phyloP scores from a whole-genome alignment of 2,113 vertebrate species.

The Shinisaurus crocodilurus region DNA sequence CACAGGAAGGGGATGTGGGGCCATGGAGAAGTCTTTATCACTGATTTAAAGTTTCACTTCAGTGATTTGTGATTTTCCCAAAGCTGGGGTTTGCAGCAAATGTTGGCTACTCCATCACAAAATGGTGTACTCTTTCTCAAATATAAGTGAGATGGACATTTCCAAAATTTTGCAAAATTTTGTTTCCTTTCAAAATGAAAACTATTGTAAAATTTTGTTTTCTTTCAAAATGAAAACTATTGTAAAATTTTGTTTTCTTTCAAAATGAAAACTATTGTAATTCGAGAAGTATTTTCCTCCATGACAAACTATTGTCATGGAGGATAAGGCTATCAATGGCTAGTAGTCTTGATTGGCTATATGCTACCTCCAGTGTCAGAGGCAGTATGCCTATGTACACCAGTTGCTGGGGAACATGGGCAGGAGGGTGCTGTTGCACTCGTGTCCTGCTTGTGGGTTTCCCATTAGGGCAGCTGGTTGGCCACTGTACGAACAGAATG shows the following conservation, averaged over 20 bases:
- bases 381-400: too few relatives aligned
- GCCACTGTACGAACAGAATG: too few relatives aligned
- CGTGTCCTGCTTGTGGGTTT: too few relatives aligned
- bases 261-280: not conserved
- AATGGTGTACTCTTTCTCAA: not conserved
- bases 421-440: too few relatives aligned
- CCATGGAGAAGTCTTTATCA: not conserved
- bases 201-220: not conserved
- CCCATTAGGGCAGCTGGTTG: too few relatives aligned
- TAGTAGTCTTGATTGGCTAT: too few relatives aligned
- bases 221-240: too few relatives aligned
- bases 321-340: too few relatives aligned
- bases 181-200: too few relatives aligned
- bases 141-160: not conserved
- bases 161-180: not conserved
- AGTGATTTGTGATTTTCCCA: slow-evolving; percentile 16
- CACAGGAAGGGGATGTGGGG: slow-evolving; percentile 1
- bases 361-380: too few relatives aligned
- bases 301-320: too few relatives aligned
- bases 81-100: not conserved
- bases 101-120: not conserved
- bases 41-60: slow-evolving; percentile 20
- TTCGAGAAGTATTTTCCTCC: not conserved
- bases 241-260: not conserved
- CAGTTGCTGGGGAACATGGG: too few relatives aligned